Conservation (phyloP, 2,888 invertebrate genomes). For the Fragum fragum region DNA sequence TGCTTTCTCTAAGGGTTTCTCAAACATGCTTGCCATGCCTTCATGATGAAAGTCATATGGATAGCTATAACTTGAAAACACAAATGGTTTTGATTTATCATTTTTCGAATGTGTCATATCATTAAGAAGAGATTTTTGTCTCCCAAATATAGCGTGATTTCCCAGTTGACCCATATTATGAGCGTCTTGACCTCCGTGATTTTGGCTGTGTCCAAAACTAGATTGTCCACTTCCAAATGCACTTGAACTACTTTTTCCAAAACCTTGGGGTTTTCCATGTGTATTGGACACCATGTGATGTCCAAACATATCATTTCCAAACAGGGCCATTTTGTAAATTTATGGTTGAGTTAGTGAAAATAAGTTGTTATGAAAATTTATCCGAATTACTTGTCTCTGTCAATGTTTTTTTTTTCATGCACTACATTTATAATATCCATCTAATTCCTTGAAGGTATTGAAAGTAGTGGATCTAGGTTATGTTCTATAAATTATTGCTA, state of each 20-base stretch:
- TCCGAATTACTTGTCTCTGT: too few species aligned
- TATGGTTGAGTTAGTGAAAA: not conserved
- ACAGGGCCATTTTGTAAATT: constrained; percentile 38
- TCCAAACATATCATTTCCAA: constrained; percentile 65
- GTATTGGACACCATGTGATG: constrained; percentile 43
- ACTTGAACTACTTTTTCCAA: constrained; percentile 14
- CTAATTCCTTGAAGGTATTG: not conserved
- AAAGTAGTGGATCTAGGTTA: too few species aligned
- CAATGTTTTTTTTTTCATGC: not conserved
- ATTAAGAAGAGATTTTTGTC: constrained; percentile 57
- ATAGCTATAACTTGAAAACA: constrained; percentile 45
- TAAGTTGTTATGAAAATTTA: too few species aligned
- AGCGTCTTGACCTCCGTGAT: constrained; percentile 5
- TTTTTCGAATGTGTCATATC: constrained; percentile 64
- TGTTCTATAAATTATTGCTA: not conserved
- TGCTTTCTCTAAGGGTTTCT: constrained; percentile 54
- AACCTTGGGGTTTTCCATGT: constrained; percentile 14
- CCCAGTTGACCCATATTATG: constrained; percentile 3
- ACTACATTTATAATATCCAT: not conserved
- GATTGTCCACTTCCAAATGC: constrained; percentile 9
- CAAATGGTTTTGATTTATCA: constrained; percentile 52
- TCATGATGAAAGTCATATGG: constrained; percentile 45
- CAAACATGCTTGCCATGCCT: constrained; percentile 42
- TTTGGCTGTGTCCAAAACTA: constrained; percentile 1
- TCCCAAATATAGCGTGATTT: constrained; percentile 20